Base-by-base conservation (phyloP, 2,113 vertebrate genomes). In the Tychaedon coryphoeus region DNA sequence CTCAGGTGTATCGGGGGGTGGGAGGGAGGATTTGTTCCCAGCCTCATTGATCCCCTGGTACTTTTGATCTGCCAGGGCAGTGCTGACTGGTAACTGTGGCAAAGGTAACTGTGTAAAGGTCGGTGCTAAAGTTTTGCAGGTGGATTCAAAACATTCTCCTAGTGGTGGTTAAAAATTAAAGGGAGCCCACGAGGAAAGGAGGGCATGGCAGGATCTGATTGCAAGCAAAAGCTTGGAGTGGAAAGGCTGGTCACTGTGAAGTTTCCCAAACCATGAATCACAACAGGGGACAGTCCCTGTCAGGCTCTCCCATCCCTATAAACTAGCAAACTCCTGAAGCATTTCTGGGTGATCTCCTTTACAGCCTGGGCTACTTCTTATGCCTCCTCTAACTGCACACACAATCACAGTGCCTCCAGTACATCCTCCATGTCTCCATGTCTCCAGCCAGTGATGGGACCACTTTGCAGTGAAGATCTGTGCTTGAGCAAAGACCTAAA, bases 51-150 rank as follows among this genome's bases (percentile, higher is more conserved):
- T 81, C 36, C 50, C 36, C 16, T 81, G 69, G 72, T 97, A 92
- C 88, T 97, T 97, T 64, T 88, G 83, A 92, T 90, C 43, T 65
- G 67, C 79, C 51, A 81, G 77, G 90, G 75, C 73, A 83, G 40
- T 34, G 82, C 34, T 38, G 50, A 95, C 53, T 42, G 70, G 95
- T 72, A 86, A 93, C 93, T 94, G 84, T 96, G 96, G 84, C 69
- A 88, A 96, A 97, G 94, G 94, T 92, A 87, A 97, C 96, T 97
- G 97, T 87, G 56, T 67, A 98, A 98, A 98, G 98, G 96, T 98
- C 95, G 79, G 7, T 15, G 45, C 47, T 31, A 1, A 45, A 28
- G 66, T 65, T 73, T 65, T 67, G 51, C 53, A 47, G 54, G 17
- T 65, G 81, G 50, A 62, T 81, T 26, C 54, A 74, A n/a, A 8